A percentile compares a stretch with the other conserved stretches of the same genome.
Conservation (phyloP, 2,888 invertebrate species). For the Drosophila mettleri region DNA sequence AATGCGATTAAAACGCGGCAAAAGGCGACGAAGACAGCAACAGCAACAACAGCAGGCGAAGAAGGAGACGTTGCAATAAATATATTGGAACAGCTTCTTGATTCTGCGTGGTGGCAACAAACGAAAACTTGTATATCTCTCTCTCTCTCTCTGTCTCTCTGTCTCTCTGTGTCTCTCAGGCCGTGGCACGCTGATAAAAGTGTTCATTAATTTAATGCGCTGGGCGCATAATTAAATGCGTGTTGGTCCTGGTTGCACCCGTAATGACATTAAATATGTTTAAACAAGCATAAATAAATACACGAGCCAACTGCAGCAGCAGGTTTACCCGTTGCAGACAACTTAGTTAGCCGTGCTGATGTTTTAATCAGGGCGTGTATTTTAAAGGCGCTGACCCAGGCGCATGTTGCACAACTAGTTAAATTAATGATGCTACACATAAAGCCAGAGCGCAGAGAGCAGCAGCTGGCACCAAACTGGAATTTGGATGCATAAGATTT, state of each 20-base stretch:
- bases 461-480: slow-evolving; percentile 15
- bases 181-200: slow-evolving; percentile 58
- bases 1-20: slow-evolving; percentile 74
- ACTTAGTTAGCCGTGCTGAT: slow-evolving; percentile 54
- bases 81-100: slow-evolving; percentile 73
- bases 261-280: slow-evolving; percentile 80
- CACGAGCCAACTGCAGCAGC: slow-evolving; percentile 10
- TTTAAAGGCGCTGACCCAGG: slow-evolving; percentile 66
- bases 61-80: slow-evolving; percentile 65
- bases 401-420: slow-evolving; percentile 78
- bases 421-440: slow-evolving; percentile 82
- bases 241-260: slow-evolving; percentile 70
- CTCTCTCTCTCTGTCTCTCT: background rate
- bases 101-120: slow-evolving; percentile 23
- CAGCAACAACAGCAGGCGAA: slow-evolving; percentile 37
- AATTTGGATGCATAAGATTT: slow-evolving; percentile 56
- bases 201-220: slow-evolving; percentile 79
- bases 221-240: slow-evolving; percentile 77
- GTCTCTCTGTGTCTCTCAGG: slow-evolving; percentile 1
- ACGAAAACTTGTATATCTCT: slow-evolving; percentile 31
- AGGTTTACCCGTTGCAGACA: slow-evolving; percentile 16
- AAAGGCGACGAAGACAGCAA: slow-evolving; percentile 27
- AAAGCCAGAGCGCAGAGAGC: slow-evolving; percentile 14
- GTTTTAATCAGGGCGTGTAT: slow-evolving; percentile 73
- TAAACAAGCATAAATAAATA: slow-evolving; percentile 80